These are phyloP conservation scores for Microcaecilia unicolor DNA, from an alignment of 2,797 vertebrate genomes.

Conservation along the genomic window DNA sequence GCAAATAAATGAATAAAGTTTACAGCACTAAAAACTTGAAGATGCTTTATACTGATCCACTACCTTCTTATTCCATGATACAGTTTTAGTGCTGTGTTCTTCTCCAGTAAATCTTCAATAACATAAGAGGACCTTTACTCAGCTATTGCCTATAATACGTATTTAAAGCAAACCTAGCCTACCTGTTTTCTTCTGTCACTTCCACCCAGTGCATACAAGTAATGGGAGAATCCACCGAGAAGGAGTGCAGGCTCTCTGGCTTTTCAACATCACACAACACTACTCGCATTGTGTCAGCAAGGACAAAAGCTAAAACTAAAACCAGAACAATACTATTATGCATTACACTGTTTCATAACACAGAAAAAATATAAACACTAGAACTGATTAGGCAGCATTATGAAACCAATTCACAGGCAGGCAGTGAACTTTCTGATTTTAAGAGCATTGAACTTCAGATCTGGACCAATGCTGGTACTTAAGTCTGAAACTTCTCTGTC, in stretches of 20 bases:
- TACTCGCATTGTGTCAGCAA: conserved; percentile 85
- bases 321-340: background rate
- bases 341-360: background rate
- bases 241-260: conserved; percentile 89
- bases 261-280: conserved; percentile 94
- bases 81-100: background rate
- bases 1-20: no score
- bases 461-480: no score
- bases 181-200: conserved; percentile 90
- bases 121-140: background rate
- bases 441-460: no score
- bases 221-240: conserved; percentile 67
- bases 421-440: no score
- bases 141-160: background rate
- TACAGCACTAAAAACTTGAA: no score
- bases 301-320: conserved; percentile 89
- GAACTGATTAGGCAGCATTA: no score
- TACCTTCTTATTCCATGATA: background rate
- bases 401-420: no score
- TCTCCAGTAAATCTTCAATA: no score
- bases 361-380: background rate
- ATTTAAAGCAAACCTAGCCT: background rate
- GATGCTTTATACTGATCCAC: background rate
- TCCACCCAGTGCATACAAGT: conserved; percentile 98
- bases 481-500: no score